Conservation (phyloP, 2,113 vertebrate species). For the Nerophis lumbriciformis region DNA sequence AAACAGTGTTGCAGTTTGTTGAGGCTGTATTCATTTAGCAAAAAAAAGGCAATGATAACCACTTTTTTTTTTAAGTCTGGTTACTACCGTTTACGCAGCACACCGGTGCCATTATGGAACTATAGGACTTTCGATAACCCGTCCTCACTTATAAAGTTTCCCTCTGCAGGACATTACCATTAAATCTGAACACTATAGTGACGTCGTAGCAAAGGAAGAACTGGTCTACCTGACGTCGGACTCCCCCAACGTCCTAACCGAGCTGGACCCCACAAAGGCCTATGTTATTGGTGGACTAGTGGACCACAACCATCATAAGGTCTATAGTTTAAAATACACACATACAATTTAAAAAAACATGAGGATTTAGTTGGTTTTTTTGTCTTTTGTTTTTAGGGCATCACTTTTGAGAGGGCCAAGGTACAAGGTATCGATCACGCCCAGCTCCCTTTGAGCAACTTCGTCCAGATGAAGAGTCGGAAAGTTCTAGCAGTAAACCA, state of each 20-base stretch:
- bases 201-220: conserved; percentile 82
- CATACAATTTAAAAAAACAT: background rate
- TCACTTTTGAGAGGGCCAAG: conserved; percentile 82
- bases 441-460: conserved; percentile 87
- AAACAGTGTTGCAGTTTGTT: no score
- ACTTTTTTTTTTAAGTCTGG: no score
- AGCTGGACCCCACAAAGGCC: conserved; percentile 86
- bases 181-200: conserved; percentile 81
- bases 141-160: background rate
- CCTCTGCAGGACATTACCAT: conserved; percentile 82
- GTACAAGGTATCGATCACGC: conserved; percentile 85
- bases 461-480: conserved; percentile 96
- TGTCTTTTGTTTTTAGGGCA: conserved; percentile 69
- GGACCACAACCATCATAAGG: conserved; percentile 98
- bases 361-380: background rate
- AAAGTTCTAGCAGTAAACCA: conserved; percentile 96
- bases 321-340: conserved; percentile 32
- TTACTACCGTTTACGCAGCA: no score
- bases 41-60: no score
- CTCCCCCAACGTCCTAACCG: conserved; percentile 84
- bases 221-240: conserved; percentile 95
- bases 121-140: no score
- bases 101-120: no score
- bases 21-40: no score
- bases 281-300: conserved; percentile 96